Evolutionary conservation across 2,888 invertebrate genomes (phyloP), one percentile per base, ranked within the genome.

Genomic region (Epistrophe grossulariae): DNA sequence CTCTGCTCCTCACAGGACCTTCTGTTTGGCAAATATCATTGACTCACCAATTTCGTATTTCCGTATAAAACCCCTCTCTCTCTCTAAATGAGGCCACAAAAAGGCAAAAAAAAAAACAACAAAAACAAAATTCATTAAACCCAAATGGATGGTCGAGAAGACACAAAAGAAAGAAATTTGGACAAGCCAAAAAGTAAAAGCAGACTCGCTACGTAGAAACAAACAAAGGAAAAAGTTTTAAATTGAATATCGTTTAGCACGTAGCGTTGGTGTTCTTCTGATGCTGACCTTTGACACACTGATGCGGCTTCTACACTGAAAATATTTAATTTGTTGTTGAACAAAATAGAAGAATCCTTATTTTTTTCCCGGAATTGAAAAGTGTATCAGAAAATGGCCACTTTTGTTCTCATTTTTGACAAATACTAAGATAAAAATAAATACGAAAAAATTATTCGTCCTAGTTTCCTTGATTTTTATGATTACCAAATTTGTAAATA

Each of bases 101-200:
- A 71, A 59, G 70, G 35, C 76, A 60, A 45, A 35, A 0, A 35
- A 35, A 35, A 35, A 35, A 9, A 35, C 4, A 35, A 6, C 7
- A 31, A 76, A 80, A 43, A 80, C 62, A 62, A 84, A 84, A 84
- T 84, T 84, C 84, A 84, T 84, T 84, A 84, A 76, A 72, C 40
- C 79, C 57, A 64, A 64, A 62, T 62, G 62, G 74, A 83, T 74
- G 50, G 74, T 40, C 55, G 7, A n/a, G n/a, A 43, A 76, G 80
- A 52, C 80, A 80, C 76, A 64, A 59, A 60, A 52, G 76, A 71
- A 76, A 76, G 76, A 71, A 76, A 76, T 71, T 76, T 71, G 64
- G 66, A 76, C 73, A 45, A 45, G 55, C 76, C 13, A 57, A 15
- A 24, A 40, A 64, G 45, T 48, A 17, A 38, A 9, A 28, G 52